Percentiles rank a stretch among this genome's conserved stretches.
These are phyloP conservation scores for Ophiothrix spiculata DNA, from an alignment of 35 echinoderm and acorn worm species.

Conservation along the genomic window DNA sequence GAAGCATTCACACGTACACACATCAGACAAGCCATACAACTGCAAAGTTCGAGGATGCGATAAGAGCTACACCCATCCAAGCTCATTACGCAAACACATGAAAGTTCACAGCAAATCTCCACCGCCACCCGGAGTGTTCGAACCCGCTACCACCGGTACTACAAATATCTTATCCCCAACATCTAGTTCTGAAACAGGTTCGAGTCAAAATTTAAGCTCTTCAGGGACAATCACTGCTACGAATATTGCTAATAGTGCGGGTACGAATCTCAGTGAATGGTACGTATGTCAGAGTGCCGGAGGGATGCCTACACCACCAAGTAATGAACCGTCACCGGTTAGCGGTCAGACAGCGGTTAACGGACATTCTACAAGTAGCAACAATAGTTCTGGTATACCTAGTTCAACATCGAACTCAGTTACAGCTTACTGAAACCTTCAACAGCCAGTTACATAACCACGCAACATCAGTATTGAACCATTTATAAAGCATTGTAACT, in stretches of 20 bases:
- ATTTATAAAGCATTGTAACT: too few relatives aligned
- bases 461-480: background rate
- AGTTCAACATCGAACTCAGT: slow-evolving; percentile 1
- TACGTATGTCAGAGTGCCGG: slow-evolving; percentile 96
- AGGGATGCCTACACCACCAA: slow-evolving; percentile 79
- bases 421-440: background rate
- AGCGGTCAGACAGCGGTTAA: background rate
- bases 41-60: slow-evolving; percentile 95
- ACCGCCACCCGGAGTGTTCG: slow-evolving; percentile 74
- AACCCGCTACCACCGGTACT: slow-evolving; percentile 24
- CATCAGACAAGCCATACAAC: slow-evolving; percentile 99
- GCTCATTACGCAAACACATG: slow-evolving; percentile 95
- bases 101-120: slow-evolving; percentile 99
- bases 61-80: slow-evolving; percentile 99
- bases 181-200: slow-evolving; percentile 17
- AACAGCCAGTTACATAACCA: too few relatives aligned
- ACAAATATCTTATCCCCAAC: slow-evolving; percentile 11
- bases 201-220: background rate
- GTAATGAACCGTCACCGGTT: slow-evolving; percentile 93
- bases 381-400: background rate
- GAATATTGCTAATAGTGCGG: slow-evolving; percentile 61
- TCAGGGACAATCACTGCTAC: slow-evolving; percentile 21
- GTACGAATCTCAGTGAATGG: slow-evolving; percentile 97
- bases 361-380: background rate
- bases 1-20: slow-evolving; percentile 98